Conservation (phyloP, 2,797 vertebrate species). For the Falco berigora region DNA sequence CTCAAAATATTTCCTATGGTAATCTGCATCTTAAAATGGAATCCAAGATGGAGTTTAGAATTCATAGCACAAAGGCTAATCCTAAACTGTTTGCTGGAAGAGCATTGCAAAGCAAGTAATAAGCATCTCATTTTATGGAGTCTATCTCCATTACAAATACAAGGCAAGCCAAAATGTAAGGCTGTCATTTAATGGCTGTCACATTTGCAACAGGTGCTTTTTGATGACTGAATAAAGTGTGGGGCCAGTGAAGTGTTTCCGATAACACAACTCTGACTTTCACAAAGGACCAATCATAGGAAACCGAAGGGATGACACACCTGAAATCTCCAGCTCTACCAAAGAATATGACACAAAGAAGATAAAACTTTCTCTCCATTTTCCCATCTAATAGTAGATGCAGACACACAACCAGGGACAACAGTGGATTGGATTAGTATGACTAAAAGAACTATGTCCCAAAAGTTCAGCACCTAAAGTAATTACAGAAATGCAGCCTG, state of each 20-base stretch:
- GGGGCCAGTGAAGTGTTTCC: neutral
- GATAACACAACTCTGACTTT: neutral
- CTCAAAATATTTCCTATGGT: neutral
- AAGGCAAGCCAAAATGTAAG: neutral
- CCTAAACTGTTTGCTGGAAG: neutral
- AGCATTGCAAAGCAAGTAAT: neutral
- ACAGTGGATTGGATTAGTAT: neutral
- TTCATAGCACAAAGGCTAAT: neutral
- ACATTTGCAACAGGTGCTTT: neutral
- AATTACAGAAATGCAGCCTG: neutral
- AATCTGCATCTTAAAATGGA: neutral
- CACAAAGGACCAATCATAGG: neutral
- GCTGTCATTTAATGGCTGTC: neutral
- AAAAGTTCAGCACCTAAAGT: neutral
- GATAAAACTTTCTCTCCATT: neutral
- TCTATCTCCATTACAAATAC: neutral
- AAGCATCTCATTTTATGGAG: neutral
- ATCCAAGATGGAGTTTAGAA: neutral
- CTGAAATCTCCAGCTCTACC: neutral
- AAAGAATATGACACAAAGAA: neutral
- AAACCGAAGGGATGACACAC: neutral
- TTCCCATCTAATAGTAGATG: neutral
- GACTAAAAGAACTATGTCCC: neutral
- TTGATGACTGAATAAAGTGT: neutral
- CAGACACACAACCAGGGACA: neutral